These are phyloP conservation scores for Sweltsa coloradensis DNA, from an alignment of 1,140 invertebrate species.

Conservation along the genomic window DNA sequence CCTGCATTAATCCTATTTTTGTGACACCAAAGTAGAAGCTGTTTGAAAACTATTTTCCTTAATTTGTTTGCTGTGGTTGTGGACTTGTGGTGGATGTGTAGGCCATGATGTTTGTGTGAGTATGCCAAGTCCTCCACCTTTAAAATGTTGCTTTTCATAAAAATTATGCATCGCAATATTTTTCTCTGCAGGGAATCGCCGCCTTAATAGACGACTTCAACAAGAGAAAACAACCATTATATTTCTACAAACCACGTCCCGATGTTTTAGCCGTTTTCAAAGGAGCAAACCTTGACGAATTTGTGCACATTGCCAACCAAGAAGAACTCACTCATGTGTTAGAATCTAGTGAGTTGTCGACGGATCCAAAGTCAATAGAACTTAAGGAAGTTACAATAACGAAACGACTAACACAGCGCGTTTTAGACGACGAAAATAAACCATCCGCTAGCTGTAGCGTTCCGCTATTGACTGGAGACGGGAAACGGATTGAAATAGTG, in stretches of 20 bases:
- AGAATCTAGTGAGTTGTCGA: no score
- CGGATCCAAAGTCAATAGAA: no score
- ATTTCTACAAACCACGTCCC: slow-evolving; percentile 41
- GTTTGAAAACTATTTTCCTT: neutral
- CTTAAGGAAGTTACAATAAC: no score
- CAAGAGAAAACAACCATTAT: slow-evolving; percentile 48
- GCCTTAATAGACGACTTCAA: slow-evolving; percentile 57
- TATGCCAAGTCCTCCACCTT: no score
- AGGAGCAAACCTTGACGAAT: slow-evolving; percentile 41
- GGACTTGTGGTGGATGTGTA: neutral
- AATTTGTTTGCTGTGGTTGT: neutral
- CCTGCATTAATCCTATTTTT: neutral
- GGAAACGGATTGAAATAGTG: no score
- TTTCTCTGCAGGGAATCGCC: slow-evolving; percentile 45
- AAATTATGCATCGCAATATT: neutral
- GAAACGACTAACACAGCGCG: no score
- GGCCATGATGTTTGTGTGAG: neutral
- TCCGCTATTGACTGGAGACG: no score
- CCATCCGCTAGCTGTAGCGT: no score
- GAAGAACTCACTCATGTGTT: no score
- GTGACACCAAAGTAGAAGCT: neutral
- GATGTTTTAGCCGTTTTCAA: slow-evolving; percentile 40
- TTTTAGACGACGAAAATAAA: no score
- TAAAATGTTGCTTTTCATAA: neutral
- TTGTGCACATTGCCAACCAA: slow-evolving; percentile 37